Conservation (phyloP, 2,888 invertebrate species). For the Torymus texanus region DNA sequence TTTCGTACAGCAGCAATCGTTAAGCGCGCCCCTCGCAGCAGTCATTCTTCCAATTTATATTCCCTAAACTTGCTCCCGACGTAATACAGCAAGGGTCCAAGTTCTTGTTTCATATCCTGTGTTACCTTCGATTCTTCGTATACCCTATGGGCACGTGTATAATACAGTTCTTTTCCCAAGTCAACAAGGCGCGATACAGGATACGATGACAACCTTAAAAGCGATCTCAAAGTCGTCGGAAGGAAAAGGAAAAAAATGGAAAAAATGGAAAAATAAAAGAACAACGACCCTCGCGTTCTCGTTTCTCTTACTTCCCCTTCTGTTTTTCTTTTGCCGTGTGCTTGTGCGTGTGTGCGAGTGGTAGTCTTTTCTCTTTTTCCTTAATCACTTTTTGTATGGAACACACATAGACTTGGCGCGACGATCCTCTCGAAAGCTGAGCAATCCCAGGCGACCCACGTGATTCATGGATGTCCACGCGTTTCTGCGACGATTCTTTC, state of each 20-base stretch:
- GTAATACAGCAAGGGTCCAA: too few relatives aligned
- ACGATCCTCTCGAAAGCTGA: slow-evolving; percentile 58
- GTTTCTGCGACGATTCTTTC: slow-evolving; percentile 62
- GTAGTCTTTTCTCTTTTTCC: slow-evolving; percentile 45
- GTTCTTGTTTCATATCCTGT: not conserved
- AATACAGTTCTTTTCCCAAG: too few relatives aligned
- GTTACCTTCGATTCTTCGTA: not conserved
- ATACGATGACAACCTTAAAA: not conserved
- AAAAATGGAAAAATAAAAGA: slow-evolving; percentile 28
- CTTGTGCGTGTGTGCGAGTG: not conserved
- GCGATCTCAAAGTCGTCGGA: slow-evolving; percentile 1
- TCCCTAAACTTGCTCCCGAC: too few relatives aligned
- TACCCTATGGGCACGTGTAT: too few relatives aligned
- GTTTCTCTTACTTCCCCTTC: not conserved
- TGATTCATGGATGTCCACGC: slow-evolving; percentile 63
- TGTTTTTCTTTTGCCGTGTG: too few relatives aligned
- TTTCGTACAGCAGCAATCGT: too few relatives aligned
- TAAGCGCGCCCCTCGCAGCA: too few relatives aligned
- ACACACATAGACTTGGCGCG: slow-evolving; percentile 66
- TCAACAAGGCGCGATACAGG: too few relatives aligned
- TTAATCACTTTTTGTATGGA: slow-evolving; percentile 48
- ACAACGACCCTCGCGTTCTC: slow-evolving; percentile 4
- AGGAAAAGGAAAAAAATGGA: not conserved
- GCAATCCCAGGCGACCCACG: slow-evolving; percentile 63
- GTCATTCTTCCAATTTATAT: too few relatives aligned